These are phyloP conservation scores for Incurvaria masculella DNA, from an alignment of 2,888 invertebrate species.

Conservation along the genomic window DNA sequence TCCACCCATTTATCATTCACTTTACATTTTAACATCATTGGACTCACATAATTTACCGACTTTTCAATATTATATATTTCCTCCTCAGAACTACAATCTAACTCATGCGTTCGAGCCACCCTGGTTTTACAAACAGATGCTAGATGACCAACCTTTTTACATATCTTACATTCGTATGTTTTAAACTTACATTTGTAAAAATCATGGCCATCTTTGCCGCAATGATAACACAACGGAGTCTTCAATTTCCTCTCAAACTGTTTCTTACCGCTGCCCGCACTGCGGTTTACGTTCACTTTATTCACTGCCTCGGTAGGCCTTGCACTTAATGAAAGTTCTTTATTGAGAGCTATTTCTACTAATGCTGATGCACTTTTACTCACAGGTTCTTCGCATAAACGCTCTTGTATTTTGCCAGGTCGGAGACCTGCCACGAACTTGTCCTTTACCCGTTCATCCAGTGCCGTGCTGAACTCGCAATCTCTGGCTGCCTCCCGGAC, in stretches of 20 bases:
- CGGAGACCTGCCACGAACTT: neutral
- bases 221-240: neutral
- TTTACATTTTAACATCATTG: neutral
- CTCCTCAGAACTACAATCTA: no score
- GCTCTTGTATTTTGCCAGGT: neutral
- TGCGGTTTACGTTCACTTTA: no score
- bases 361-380: neutral
- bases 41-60: neutral
- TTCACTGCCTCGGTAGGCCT: neutral
- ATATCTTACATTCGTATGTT: constrained; percentile 1
- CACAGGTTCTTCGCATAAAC: neutral
- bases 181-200: constrained; percentile 4
- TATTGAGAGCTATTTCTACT: neutral
- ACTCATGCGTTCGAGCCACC: neutral
- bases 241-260: neutral
- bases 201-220: neutral
- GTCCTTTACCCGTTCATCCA: neutral
- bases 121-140: neutral
- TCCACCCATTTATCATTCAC: neutral
- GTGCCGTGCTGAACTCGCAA: neutral
- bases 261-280: no score
- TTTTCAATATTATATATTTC: neutral
- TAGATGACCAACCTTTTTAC: neutral
- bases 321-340: neutral
- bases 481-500: neutral